These are phyloP conservation scores for Axea sp. DNA, from an alignment of 2,888 invertebrate species.

Conservation along the genomic window DNA sequence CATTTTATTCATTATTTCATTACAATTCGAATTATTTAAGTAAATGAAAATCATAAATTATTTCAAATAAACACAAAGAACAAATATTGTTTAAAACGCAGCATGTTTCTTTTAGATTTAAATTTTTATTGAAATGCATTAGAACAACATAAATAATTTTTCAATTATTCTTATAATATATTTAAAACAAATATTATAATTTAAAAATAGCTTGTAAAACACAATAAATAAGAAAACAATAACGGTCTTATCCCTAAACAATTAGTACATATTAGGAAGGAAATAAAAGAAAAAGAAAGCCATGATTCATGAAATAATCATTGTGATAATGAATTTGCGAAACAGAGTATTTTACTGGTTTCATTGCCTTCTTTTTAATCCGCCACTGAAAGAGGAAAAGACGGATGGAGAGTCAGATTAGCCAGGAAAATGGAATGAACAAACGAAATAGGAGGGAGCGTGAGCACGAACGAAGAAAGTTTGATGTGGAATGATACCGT, in stretches of 20 bases:
- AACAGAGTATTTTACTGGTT: conserved; percentile 18
- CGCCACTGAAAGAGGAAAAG: conserved; percentile 40
- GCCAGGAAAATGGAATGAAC: conserved; percentile 54
- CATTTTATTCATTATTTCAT: no score
- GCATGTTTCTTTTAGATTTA: no score
- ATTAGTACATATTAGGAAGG: conserved; percentile 7
- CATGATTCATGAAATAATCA: conserved; percentile 51
- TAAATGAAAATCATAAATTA: no score
- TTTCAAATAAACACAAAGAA: no score
- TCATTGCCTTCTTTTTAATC: conserved; percentile 57
- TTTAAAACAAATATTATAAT: no score
- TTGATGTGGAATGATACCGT: conserved; percentile 51
- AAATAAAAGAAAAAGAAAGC: conserved; percentile 7
- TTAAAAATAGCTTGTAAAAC: no score
- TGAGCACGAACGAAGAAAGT: conserved; percentile 43
- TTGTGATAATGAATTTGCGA: conserved; percentile 35
- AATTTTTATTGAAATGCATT: no score
- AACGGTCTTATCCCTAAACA: conserved; percentile 1
- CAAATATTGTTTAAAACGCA: no score
- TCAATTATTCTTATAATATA: no score
- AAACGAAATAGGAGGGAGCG: conserved; percentile 60
- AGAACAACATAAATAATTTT: no score
- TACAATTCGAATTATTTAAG: no score
- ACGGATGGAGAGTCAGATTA: conserved; percentile 52
- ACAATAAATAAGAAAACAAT: conserved; percentile 4